Evolutionary conservation across 2,888 invertebrate species (phyloP).

Genomic region (Caradrina clavipalpis): DNA sequence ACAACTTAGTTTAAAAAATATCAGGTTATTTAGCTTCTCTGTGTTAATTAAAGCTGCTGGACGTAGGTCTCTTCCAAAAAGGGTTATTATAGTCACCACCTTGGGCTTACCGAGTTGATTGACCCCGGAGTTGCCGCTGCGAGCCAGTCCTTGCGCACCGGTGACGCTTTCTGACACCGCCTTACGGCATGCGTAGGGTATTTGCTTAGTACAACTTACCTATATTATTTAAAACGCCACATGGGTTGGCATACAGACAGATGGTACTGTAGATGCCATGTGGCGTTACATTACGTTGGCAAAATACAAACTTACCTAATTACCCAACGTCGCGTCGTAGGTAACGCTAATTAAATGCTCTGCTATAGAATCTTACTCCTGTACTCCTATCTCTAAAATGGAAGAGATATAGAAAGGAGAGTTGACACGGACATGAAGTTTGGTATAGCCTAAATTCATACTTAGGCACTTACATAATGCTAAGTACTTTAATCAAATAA

Average conservation of each 20-base stretch:
- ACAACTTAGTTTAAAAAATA: neutral
- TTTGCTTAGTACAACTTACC: slow-evolving; percentile 23
- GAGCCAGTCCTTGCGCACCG: slow-evolving; percentile 37
- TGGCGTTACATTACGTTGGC: neutral
- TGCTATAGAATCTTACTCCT: neutral
- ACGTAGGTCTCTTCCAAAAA: slow-evolving; percentile 33
- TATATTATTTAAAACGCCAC: slow-evolving; percentile 34
- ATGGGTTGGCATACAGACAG: slow-evolving; percentile 10
- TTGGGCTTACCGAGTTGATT: slow-evolving; percentile 48
- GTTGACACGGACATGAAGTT: neutral
- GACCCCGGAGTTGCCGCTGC: slow-evolving; percentile 41
- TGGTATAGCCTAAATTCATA: neutral
- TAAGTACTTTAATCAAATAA: neutral
- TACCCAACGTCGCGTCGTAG: neutral
- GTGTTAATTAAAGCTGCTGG: slow-evolving; percentile 1
- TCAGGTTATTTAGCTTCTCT: neutral
- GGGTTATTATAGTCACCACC: slow-evolving; percentile 42
- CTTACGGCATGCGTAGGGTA: slow-evolving; percentile 7
- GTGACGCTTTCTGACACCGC: slow-evolving; percentile 24
- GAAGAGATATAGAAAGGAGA: too few relatives aligned
- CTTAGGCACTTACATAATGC: neutral
- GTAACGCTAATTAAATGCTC: neutral
- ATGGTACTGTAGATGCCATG: neutral
- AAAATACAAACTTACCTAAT: neutral
- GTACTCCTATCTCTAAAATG: too few relatives aligned